Percentiles rank a stretch among this genome's conserved stretches.
phyloP scores from a whole-genome alignment of 1,140 invertebrate genomes.

The Pseudomyrmex gracilis region DNA sequence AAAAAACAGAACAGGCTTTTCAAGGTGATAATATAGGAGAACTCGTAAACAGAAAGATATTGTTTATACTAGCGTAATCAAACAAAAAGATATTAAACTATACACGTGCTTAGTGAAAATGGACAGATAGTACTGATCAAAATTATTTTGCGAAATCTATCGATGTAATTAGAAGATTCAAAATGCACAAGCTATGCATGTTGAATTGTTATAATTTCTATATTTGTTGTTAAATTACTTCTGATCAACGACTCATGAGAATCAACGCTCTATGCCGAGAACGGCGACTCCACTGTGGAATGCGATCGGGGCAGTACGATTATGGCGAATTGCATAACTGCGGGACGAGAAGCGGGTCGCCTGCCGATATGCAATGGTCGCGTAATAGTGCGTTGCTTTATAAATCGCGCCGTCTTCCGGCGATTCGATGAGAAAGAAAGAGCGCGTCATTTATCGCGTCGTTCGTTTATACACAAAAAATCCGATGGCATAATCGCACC shows the following conservation, averaged over 20 bases:
- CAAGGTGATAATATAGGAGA: not conserved
- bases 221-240: not conserved
- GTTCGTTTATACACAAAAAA: constrained; percentile 23
- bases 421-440: not conserved
- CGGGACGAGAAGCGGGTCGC: constrained; percentile 2
- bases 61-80: no score
- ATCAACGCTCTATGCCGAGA: constrained; percentile 18
- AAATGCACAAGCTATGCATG: no score
- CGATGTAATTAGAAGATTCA: no score
- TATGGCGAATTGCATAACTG: constrained; percentile 54
- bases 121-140: not conserved
- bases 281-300: constrained; percentile 38
- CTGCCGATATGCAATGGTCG: not conserved
- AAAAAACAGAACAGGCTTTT: no score
- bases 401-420: constrained; percentile 43
- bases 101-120: not conserved
- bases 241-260: not conserved
- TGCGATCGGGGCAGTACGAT: constrained; percentile 44
- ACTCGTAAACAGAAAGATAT: not conserved
- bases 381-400: constrained; percentile 45
- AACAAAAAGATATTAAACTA: not conserved
- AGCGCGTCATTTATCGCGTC: constrained; percentile 42
- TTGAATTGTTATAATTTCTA: no score
- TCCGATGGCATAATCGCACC: constrained; percentile 37
- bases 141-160: not conserved